Evolutionary conservation across 2,888 invertebrate genomes (phyloP).

Genomic region (Elysia crispata): DNA sequence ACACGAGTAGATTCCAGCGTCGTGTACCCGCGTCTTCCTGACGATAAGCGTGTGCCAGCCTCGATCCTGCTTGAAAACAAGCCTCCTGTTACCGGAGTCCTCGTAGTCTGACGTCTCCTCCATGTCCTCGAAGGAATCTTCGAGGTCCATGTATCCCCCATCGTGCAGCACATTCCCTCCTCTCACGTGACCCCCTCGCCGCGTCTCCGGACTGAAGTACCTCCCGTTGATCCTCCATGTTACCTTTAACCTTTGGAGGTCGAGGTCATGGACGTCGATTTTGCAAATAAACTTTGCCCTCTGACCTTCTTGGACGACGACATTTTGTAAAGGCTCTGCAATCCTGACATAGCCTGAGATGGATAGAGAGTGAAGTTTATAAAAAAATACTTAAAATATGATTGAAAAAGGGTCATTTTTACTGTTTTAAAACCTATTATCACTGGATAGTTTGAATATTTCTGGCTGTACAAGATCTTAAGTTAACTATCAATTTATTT

Average conservation of each 20-base stretch:
- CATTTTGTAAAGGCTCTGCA: conserved; percentile 53
- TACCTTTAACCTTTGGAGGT: conserved; percentile 50
- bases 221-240: conserved; percentile 67
- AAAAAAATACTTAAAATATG: not conserved
- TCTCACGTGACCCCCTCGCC: conserved; percentile 5
- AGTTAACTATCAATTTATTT: no score
- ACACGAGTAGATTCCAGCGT: conserved; percentile 67
- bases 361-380: not conserved
- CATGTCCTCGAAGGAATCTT: no score
- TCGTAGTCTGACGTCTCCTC: no score
- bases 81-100: no score
- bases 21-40: conserved; percentile 56
- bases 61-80: no score
- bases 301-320: conserved; percentile 54
- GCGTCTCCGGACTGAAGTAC: conserved; percentile 52
- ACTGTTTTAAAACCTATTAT: not conserved
- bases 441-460: not conserved
- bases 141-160: conserved; percentile 20
- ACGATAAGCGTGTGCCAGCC: conserved; percentile 43
- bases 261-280: conserved; percentile 52
- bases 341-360: conserved; percentile 54
- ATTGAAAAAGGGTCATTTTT: not conserved
- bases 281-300: conserved; percentile 57
- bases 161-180: conserved; percentile 55
- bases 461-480: not conserved